Evolutionary conservation across 2,888 invertebrate species (phyloP).

Genomic region (Melipona bicolor): DNA sequence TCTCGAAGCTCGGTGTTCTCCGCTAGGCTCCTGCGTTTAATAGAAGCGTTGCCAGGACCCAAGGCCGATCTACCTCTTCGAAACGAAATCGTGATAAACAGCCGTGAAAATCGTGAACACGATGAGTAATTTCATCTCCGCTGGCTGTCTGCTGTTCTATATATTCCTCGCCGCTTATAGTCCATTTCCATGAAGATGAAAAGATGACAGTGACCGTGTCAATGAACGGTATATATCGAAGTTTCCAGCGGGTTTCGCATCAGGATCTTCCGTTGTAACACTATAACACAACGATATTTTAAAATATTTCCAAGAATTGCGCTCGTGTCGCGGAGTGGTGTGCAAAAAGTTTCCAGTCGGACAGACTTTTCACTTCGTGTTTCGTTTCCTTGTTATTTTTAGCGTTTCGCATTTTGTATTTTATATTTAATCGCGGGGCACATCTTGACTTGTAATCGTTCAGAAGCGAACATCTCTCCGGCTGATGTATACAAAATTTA

Average conservation of each 20-base stretch:
- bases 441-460: too few relatives aligned
- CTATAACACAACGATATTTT: too few relatives aligned
- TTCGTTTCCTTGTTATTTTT: too few relatives aligned
- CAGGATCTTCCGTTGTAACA: not conserved
- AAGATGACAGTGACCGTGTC: too few relatives aligned
- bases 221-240: not conserved
- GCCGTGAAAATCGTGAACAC: slow-evolving; percentile 64
- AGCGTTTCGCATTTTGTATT: too few relatives aligned
- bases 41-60: slow-evolving; percentile 66
- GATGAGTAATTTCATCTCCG: slow-evolving; percentile 59
- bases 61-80: slow-evolving; percentile 53
- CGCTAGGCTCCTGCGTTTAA: slow-evolving; percentile 52
- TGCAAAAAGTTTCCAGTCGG: too few relatives aligned
- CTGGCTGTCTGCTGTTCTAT: slow-evolving; percentile 16
- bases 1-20: slow-evolving; percentile 42
- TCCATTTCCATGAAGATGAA: not conserved
- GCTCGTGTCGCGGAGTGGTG: too few relatives aligned
- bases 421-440: too few relatives aligned
- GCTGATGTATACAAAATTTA: not conserved
- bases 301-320: too few relatives aligned
- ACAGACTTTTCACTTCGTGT: too few relatives aligned
- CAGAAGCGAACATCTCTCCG: not conserved
- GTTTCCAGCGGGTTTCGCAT: not conserved
- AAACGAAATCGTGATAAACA: slow-evolving; percentile 63
- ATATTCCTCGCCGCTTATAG: not conserved